Base-by-base conservation (phyloP, 2,888 invertebrate genomes). In the Yponomeuta sedellus region DNA sequence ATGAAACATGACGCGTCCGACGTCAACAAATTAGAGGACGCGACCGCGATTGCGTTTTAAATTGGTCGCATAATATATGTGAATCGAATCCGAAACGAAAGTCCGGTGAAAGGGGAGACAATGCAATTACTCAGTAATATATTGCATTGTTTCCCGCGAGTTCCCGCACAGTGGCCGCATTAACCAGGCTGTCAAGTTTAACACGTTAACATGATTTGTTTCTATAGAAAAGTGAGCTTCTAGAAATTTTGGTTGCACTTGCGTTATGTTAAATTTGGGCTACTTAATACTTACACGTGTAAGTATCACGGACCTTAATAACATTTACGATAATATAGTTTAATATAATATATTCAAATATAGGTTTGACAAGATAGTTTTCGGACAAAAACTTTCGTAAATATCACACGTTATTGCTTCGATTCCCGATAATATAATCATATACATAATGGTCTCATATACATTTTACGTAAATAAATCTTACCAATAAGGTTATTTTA, bases 31-130 rank as follows among this genome's bases (percentile, higher is more conserved):
- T 52, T 52, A 52, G 44, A 16, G 16, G 44, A 52, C 12, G 44
- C 44, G 44, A 52, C 16, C 44, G 44, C 12, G 44, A 52, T 52
- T 52, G 44, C 44, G 44, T 52, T 52, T 52, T 66, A 67, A 66
- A 64, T 61, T 67, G 64, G 66, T 66, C 67, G 59, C 58, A 61
- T 40, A 59, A 58, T 52, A 64, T 66, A 67, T 68, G 64, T 69
- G 67, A 64, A 64, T 66, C 65, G 67, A 61, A 62, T 59, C 65
- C 65, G 67, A 61, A 62, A 58, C 62, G 20, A 58, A 34, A 59
- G 61, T 10, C 39, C 62, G n/a, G 39, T 58, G 57, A 66, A 63
- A 66, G 25, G 59, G 20, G 59, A 22, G 59, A 59, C 25, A 25
- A 25, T 25, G 25, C 20, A 59, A 59, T 59, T 59, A 25, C 16